Conservation (phyloP, 37 sponge, comb jelly and placozoan genomes). For the Aphrocallistes beatrix region DNA sequence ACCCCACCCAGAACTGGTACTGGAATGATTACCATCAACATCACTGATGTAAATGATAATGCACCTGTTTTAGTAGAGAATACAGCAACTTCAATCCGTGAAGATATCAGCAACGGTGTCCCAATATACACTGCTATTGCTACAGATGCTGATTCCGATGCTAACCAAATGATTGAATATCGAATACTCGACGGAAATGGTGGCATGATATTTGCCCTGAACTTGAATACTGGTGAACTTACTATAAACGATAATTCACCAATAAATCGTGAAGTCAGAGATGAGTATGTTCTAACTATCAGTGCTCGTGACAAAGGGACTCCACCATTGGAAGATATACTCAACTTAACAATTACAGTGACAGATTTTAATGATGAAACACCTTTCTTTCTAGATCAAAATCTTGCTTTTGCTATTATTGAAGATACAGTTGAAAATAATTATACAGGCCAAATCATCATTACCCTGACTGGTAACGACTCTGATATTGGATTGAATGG, state of each 20-base stretch:
- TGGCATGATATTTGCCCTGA: not conserved
- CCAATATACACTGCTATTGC: not conserved
- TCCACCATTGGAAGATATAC: not conserved
- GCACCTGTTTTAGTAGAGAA: not conserved
- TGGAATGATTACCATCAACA: not conserved
- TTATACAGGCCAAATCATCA: not conserved
- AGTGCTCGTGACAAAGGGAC: not conserved
- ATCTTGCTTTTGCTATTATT: not conserved
- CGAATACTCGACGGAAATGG: not conserved
- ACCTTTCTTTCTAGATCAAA: not conserved
- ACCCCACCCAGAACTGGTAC: not conserved
- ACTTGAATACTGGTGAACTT: not conserved
- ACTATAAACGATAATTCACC: not conserved
- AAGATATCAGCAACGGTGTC: not conserved
- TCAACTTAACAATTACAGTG: not conserved
- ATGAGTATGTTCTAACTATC: not conserved
- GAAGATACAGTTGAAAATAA: not conserved
- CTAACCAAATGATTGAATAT: not conserved
- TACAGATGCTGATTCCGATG: slow-evolving; percentile 5
- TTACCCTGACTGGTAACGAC: slow-evolving; percentile 1
- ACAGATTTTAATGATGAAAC: not conserved
- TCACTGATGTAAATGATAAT: not conserved
- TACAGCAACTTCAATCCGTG: not conserved
- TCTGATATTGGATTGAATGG: not conserved
- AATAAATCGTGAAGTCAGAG: not conserved